Percentiles rank a stretch among this genome's conserved stretches.
phyloP scores from a whole-genome alignment of 2,888 invertebrate species.

The Allacma fusca region DNA sequence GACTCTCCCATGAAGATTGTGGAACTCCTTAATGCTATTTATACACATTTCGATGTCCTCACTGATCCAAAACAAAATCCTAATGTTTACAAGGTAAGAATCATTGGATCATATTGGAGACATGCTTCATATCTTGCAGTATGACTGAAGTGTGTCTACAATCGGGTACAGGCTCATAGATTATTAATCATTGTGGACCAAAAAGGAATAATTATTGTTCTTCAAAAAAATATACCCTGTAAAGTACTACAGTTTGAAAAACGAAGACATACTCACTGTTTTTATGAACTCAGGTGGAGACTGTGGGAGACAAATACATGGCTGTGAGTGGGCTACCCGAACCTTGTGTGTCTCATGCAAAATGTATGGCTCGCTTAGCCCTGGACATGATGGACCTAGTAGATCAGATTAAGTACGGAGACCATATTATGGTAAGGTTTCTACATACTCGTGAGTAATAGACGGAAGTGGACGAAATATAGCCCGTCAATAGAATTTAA shows the following conservation, averaged over 20 bases:
- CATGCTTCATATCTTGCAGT: too few species aligned
- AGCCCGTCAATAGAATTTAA: too few species aligned
- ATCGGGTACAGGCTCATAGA: too few species aligned
- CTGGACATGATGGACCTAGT: constrained; percentile 96
- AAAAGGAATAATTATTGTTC: too few species aligned
- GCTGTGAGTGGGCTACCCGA: constrained; percentile 93
- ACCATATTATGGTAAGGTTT: constrained; percentile 80
- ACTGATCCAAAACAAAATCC: constrained; percentile 92
- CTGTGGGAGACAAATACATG: constrained; percentile 98
- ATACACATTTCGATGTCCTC: constrained; percentile 91
- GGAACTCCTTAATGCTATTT: constrained; percentile 89
- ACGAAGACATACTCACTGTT: too few species aligned
- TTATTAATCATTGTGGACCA: too few species aligned
- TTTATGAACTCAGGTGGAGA: constrained; percentile 79
- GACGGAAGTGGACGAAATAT: too few species aligned
- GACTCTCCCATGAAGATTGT: constrained; percentile 97
- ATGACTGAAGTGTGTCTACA: too few species aligned
- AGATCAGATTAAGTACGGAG: constrained; percentile 84
- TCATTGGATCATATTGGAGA: too few species aligned
- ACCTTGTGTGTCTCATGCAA: constrained; percentile 86
- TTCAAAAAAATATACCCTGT: too few species aligned
- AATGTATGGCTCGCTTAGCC: constrained; percentile 87
- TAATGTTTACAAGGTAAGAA: constrained; percentile 88
- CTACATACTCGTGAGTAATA: neutral
- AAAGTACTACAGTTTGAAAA: too few species aligned